These are phyloP conservation scores for Scatophagus argus DNA, from an alignment of 2,113 vertebrate genomes.

Conservation along the genomic window DNA sequence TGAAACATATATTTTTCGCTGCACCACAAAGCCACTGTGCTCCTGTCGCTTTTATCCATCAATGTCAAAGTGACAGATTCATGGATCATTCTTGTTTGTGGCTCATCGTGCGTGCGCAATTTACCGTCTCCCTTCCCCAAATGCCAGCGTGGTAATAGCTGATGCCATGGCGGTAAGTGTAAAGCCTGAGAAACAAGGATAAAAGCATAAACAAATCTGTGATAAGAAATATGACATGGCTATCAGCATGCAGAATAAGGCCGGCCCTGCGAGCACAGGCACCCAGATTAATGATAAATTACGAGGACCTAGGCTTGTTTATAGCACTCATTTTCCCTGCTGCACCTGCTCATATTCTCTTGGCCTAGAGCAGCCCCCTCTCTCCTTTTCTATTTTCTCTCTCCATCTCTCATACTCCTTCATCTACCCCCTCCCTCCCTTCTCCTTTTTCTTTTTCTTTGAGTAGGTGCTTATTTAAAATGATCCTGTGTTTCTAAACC, in stretches of 20 bases:
- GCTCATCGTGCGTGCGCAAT: slow-evolving; percentile 43
- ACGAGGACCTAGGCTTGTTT: slow-evolving; percentile 85
- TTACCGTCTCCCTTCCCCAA: slow-evolving; percentile 42
- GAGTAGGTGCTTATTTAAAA: slow-evolving; percentile 82
- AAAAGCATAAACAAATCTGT: slow-evolving; percentile 87
- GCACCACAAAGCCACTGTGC: slow-evolving; percentile 1
- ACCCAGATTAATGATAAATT: slow-evolving; percentile 89
- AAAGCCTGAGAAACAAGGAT: slow-evolving; percentile 83
- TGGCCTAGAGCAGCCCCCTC: slow-evolving; percentile 82
- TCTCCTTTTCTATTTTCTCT: slow-evolving; percentile 77
- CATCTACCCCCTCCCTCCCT: neutral
- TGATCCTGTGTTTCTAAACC: slow-evolving; percentile 78
- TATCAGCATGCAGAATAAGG: slow-evolving; percentile 87
- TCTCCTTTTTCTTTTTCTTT: slow-evolving; percentile 57
- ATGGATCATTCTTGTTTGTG: slow-evolving; percentile 57
- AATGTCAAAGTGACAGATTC: slow-evolving; percentile 58
- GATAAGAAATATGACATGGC: slow-evolving; percentile 87
- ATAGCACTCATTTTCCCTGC: slow-evolving; percentile 84
- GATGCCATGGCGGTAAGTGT: slow-evolving; percentile 75
- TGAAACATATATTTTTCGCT: neutral
- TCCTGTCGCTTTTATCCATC: slow-evolving; percentile 42
- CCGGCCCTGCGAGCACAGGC: slow-evolving; percentile 78
- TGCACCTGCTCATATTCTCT: slow-evolving; percentile 86
- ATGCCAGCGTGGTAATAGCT: slow-evolving; percentile 68
- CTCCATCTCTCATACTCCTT: slow-evolving; percentile 72